Percentiles rank a stretch among this genome's conserved stretches.
phyloP scores from a whole-genome alignment of 2,888 invertebrate species.

The Drosophila phalerata region DNA sequence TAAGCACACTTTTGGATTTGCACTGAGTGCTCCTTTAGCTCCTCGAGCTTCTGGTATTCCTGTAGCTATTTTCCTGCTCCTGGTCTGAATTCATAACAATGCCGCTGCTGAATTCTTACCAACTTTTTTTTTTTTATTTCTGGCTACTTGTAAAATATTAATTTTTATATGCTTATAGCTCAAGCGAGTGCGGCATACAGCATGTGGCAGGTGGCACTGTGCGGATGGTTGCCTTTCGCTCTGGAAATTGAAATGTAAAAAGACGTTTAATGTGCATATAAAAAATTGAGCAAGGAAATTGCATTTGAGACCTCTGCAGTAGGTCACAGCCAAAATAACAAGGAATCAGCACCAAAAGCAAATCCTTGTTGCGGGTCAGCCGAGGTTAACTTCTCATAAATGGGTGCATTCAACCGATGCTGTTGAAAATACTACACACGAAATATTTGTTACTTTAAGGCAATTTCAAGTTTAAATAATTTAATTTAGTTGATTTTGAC shows the following conservation, averaged over 20 bases:
- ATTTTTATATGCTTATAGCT: constrained; percentile 71
- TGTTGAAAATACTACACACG: background rate
- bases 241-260: constrained; percentile 77
- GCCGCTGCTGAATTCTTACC: constrained; percentile 38
- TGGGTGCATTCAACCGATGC: constrained; percentile 72
- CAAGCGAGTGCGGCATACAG: constrained; percentile 46
- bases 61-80: constrained; percentile 11
- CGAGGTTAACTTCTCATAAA: constrained; percentile 66
- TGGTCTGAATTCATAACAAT: constrained; percentile 41
- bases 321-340: constrained; percentile 51
- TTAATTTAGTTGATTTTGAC: no score
- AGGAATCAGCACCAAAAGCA: constrained; percentile 9
- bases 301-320: constrained; percentile 66
- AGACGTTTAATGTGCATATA: constrained; percentile 78
- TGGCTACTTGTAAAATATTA: constrained; percentile 74
- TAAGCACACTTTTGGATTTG: constrained; percentile 62
- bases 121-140: constrained; percentile 31
- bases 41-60: constrained; percentile 11
- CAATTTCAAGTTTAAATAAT: background rate
- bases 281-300: constrained; percentile 76
- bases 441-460: background rate
- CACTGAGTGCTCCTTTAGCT: constrained; percentile 43
- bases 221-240: constrained; percentile 26
- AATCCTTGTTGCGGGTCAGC: constrained; percentile 46
- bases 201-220: constrained; percentile 7